These are phyloP conservation scores for Spinus pinus DNA, from an alignment of 2,797 vertebrate genomes.

Conservation along the genomic window DNA sequence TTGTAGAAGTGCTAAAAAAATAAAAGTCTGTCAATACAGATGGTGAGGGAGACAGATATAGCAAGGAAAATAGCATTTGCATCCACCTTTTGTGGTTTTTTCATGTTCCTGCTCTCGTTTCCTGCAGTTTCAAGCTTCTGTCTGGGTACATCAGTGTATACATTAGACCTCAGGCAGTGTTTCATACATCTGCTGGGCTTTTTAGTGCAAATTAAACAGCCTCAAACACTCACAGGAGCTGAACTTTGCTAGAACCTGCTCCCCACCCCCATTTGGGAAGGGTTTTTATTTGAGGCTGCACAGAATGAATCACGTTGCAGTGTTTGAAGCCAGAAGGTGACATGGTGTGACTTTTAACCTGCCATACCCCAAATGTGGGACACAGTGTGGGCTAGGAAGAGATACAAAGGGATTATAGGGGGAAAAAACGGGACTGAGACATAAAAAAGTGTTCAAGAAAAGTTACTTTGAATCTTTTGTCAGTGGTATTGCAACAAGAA, in stretches of 20 bases:
- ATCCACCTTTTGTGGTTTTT: constrained; percentile 15
- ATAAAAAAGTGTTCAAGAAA: constrained; percentile 52
- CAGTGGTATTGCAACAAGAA: neutral
- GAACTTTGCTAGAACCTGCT: constrained; percentile 1
- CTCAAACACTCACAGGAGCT: neutral
- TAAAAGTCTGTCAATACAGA: constrained; percentile 46
- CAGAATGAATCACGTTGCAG: neutral
- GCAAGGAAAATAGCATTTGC: neutral
- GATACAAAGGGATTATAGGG: constrained; percentile 19
- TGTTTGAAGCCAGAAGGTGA: constrained; percentile 47
- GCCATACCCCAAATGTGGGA: constrained; percentile 10
- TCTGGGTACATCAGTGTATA: neutral
- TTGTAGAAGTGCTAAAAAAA: neutral
- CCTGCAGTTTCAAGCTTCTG: neutral
- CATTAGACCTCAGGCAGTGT: neutral
- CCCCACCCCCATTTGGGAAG: neutral
- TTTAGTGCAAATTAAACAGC: neutral
- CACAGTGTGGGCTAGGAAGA: constrained; percentile 40
- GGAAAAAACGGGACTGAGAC: neutral
- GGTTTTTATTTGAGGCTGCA: constrained; percentile 19
- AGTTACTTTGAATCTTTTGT: constrained; percentile 64
- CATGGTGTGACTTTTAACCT: constrained; percentile 49
- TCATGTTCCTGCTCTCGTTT: neutral
- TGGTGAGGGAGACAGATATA: constrained; percentile 6
- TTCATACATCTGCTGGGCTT: constrained; percentile 11